Percentiles rank a stretch among this genome's conserved stretches.
These are phyloP conservation scores for Ophioninae sp. DNA, from an alignment of 2,888 invertebrate genomes.

Conservation along the genomic window DNA sequence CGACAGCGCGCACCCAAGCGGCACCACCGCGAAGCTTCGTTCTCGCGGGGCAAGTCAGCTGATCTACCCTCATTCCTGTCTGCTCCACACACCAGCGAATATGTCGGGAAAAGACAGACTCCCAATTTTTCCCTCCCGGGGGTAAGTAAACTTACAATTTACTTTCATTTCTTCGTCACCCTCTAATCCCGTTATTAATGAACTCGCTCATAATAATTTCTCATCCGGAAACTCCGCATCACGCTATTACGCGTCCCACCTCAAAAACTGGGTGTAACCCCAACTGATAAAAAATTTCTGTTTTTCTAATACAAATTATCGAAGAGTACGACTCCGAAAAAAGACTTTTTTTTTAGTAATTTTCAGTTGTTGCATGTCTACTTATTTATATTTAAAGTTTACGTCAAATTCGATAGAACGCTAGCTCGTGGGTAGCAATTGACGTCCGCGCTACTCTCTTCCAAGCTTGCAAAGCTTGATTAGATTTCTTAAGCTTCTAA, in stretches of 20 bases:
- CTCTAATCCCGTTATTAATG: conserved; percentile 11
- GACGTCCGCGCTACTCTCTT: not conserved
- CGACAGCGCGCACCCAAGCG: not conserved
- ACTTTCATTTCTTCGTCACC: conserved; percentile 7
- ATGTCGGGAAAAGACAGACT: conserved; percentile 95
- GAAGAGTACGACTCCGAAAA: not conserved
- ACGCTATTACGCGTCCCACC: conserved; percentile 15
- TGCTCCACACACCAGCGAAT: conserved; percentile 79
- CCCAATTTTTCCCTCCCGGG: conserved; percentile 96
- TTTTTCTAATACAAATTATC: not conserved
- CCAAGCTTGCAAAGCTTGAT: too few relatives aligned
- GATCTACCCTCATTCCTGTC: conserved; percentile 77
- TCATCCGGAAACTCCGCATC: not conserved
- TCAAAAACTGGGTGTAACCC: conserved; percentile 78
- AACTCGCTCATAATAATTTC: conserved; percentile 17
- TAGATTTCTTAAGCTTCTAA: not conserved
- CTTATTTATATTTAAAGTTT: not conserved
- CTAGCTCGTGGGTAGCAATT: not conserved
- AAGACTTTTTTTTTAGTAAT: conserved; percentile 5
- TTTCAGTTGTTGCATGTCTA: not conserved
- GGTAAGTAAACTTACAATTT: conserved; percentile 85
- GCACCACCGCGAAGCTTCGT: not conserved
- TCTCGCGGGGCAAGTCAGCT: conserved; percentile 76
- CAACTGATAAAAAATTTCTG: conserved; percentile 42
- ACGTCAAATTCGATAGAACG: not conserved